phyloP scores from a whole-genome alignment of 1,140 invertebrate species.

The Bombus picipes region DNA sequence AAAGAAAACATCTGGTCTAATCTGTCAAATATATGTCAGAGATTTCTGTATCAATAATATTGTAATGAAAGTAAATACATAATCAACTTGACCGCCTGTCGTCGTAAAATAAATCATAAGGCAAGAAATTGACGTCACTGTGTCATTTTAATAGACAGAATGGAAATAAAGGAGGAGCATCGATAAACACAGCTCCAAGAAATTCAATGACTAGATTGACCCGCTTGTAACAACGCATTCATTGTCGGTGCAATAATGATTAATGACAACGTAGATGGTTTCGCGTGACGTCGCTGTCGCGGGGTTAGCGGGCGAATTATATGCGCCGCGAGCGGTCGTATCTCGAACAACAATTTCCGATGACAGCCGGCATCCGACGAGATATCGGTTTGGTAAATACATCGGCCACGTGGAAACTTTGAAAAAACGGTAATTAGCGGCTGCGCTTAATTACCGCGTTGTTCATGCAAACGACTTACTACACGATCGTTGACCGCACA shows the following conservation, averaged over 20 bases:
- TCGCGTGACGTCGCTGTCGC: neutral
- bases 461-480: slow-evolving; percentile 56
- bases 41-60: neutral
- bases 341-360: neutral
- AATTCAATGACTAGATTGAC: neutral
- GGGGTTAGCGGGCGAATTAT: slow-evolving; percentile 7
- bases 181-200: neutral
- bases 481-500: slow-evolving; percentile 54
- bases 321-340: neutral
- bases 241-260: neutral
- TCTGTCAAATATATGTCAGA: neutral
- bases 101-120: neutral
- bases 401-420: neutral
- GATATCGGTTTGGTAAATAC: slow-evolving; percentile 15
- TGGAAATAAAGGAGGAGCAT: neutral
- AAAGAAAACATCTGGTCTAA: neutral
- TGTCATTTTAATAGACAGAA: neutral
- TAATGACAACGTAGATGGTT: neutral
- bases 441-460: slow-evolving; percentile 53
- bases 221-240: neutral
- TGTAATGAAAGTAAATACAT: too few relatives aligned
- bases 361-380: slow-evolving; percentile 3
- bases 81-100: neutral
- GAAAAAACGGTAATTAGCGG: slow-evolving; percentile 43
- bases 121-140: neutral